phyloP scores from a whole-genome alignment of 2,113 vertebrate genomes.

The Phylloscopus trochilus region DNA sequence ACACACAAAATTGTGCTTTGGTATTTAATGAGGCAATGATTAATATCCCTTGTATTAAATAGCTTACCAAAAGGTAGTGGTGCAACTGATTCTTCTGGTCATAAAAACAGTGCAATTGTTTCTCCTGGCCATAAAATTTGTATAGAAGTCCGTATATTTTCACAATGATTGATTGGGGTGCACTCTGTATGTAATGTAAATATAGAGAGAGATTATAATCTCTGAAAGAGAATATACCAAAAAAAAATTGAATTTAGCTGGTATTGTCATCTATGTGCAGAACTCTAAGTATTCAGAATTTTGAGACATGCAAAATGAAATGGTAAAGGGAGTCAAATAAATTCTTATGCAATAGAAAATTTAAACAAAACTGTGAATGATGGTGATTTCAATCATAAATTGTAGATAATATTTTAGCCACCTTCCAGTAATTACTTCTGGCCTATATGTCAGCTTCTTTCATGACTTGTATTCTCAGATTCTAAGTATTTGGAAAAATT shows the following conservation, averaged over 20 bases:
- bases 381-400: not conserved
- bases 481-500: not conserved
- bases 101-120: not conserved
- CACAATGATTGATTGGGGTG: not conserved
- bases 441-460: not conserved
- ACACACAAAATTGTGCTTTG: not conserved
- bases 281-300: not conserved
- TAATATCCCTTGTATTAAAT: not conserved
- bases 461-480: not conserved
- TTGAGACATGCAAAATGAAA: not conserved
- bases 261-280: not conserved
- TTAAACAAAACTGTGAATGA: not conserved
- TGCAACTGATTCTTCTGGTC: not conserved
- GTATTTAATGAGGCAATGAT: not conserved
- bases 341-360: not conserved
- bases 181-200: not conserved
- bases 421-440: not conserved
- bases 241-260: not conserved
- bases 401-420: not conserved
- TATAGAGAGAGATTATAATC: not conserved
- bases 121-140: not conserved
- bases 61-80: not conserved
- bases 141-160: not conserved
- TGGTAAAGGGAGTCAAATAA: not conserved
- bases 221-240: not conserved